Base-by-base conservation (phyloP, 64 coral and sea anemone species). In the Porites lutea region DNA sequence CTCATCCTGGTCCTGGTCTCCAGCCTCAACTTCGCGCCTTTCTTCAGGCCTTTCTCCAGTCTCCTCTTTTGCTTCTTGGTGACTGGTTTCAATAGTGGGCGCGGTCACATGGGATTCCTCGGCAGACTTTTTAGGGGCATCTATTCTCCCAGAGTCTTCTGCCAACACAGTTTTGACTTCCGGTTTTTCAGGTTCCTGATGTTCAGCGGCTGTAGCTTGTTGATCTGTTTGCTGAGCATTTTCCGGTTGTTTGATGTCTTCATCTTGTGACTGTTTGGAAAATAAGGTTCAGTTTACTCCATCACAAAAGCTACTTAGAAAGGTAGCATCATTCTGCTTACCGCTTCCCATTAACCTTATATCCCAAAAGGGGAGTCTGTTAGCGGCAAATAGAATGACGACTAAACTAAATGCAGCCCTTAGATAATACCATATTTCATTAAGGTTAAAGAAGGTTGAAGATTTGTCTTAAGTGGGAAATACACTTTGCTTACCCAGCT, bases 1-100 rank as follows among this genome's bases (percentile, higher is more conserved):
- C 21, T 74, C 78, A 37, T 79, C 88, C 3, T 90, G 49, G 68
- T 97, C 82, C 4, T 83, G 78, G 19, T 80, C 48, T 54, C 37
- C 50, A 48, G 48, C 71, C 2, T 83, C 78, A 44, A 22, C 52
- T 8, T 88, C 92, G 50, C 23, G 61, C 12, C 51, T 49, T 85
- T 12, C 69, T 18, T 92, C 90, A 8, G 48, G 27, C 3, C 48
- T 80, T 11, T 67, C 69, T 22, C 5, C 43, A 67, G 81, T n/a
- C 81, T 45, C 46, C 47, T 68, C 78, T 52, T 71, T 21, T 75
- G 52, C 21, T 9, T 46, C 66, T 51, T 23, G 20, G 18, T 45
- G 4, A 21, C 8, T 65, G 8, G 87, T 61, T 77, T 69, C 74
- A 8, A 75, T 37, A 14, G 14, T 59, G 55, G 61, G 63, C 16